These are phyloP conservation scores for Leiothrix lutea DNA, from an alignment of 2,113 vertebrate genomes.

Conservation along the genomic window DNA sequence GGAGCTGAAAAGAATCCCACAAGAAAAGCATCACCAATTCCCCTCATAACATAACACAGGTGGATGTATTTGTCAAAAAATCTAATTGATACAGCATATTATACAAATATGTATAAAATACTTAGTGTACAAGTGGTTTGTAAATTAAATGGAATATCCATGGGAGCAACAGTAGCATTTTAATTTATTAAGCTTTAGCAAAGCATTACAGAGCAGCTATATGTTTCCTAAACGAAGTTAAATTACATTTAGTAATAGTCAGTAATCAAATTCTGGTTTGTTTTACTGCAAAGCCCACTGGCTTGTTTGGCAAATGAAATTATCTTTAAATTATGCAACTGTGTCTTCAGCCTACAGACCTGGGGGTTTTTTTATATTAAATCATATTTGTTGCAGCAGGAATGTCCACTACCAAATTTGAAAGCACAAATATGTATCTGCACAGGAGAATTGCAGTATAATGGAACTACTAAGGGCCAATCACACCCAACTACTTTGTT, in stretches of 20 bases:
- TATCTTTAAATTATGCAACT: neutral
- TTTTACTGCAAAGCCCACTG: slow-evolving; percentile 13
- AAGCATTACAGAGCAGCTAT: neutral
- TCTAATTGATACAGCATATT: neutral
- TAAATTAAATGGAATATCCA: neutral
- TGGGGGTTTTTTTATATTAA: neutral
- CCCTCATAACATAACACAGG: neutral
- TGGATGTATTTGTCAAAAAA: neutral
- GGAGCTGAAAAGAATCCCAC: neutral
- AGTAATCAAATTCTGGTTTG: slow-evolving; percentile 28
- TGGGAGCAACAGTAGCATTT: neutral
- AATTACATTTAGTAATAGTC: slow-evolving; percentile 6
- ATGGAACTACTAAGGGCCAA: neutral
- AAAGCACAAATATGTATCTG: neutral
- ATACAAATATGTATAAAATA: neutral
- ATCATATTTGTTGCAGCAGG: neutral
- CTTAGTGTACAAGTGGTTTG: neutral
- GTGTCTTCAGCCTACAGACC: neutral
- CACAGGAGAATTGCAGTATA: neutral
- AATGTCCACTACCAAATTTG: neutral
- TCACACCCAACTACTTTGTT: neutral
- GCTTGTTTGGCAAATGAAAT: neutral
- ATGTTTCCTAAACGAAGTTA: slow-evolving; percentile 4
- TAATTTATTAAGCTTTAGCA: neutral
- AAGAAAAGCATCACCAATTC: neutral